Conservation (phyloP, 2,888 invertebrate species). For the Deilephila elpenor region DNA sequence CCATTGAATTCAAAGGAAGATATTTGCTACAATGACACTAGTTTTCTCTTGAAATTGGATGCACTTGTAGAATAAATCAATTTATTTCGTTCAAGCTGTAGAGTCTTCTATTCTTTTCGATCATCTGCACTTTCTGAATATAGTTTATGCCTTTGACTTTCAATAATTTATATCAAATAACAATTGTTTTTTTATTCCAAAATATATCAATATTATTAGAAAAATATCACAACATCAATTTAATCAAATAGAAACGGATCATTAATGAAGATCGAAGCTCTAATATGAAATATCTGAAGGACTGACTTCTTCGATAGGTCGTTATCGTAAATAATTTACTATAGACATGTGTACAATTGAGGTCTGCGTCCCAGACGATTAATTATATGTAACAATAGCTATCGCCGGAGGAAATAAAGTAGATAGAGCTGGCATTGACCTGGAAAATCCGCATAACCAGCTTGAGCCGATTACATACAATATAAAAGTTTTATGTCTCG, state of each 20-base stretch:
- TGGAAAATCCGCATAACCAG: constrained; percentile 3
- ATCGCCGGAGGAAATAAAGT: background rate
- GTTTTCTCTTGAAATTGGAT: constrained; percentile 2
- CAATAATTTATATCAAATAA: no score
- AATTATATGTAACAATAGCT: constrained; percentile 1
- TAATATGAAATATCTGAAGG: background rate
- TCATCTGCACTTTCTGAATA: background rate
- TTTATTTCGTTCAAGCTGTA: background rate
- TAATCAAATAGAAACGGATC: background rate
- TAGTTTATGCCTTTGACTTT: no score
- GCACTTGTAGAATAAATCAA: background rate
- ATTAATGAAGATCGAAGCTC: background rate
- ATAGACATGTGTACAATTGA: background rate
- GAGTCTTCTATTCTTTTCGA: background rate
- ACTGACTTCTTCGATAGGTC: background rate
- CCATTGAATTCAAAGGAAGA: background rate
- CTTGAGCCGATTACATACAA: background rate
- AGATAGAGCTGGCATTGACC: background rate
- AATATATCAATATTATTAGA: no score
- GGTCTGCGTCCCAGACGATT: constrained; percentile 6
- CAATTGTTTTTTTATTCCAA: no score
- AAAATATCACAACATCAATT: background rate
- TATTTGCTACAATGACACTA: background rate
- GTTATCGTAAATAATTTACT: background rate
- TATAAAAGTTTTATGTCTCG: background rate